Percentiles rank a stretch among this genome's conserved stretches.
phyloP scores from a whole-genome alignment of 2,797 vertebrate genomes.

The Bradypodion pumilum region DNA sequence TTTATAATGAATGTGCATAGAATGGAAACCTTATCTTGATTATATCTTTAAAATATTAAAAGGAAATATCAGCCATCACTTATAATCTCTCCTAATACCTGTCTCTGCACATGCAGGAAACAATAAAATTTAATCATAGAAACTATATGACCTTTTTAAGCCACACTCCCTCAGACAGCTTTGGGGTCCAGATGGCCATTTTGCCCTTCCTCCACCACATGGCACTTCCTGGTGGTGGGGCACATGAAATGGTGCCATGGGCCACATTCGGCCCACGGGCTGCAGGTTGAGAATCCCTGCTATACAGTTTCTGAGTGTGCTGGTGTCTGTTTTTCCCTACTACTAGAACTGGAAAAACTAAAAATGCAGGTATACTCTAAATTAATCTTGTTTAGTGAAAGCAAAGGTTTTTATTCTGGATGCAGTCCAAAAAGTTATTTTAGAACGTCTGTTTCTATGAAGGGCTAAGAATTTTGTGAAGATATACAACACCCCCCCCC shows the following conservation, averaged over 20 bases:
- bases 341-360: background rate
- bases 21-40: background rate
- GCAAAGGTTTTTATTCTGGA: rapidly evolving
- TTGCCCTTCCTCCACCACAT: too few relatives aligned
- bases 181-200: too few relatives aligned
- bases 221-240: too few relatives aligned
- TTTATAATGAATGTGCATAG: background rate
- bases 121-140: background rate
- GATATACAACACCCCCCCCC: background rate
- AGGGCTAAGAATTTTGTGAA: background rate
- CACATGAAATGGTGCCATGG: too few relatives aligned
- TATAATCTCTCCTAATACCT: background rate
- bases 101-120: background rate
- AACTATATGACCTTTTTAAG: too few relatives aligned
- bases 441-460: background rate
- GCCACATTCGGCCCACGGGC: too few relatives aligned
- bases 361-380: background rate
- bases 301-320: background rate
- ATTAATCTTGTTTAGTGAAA: background rate
- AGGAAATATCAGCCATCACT: background rate
- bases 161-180: too few relatives aligned
- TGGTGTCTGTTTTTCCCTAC: background rate
- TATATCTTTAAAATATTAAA: background rate
- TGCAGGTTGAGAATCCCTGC: too few relatives aligned
- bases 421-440: background rate